phyloP scores from a whole-genome alignment of 2,888 invertebrate species.

The Lithophane ornitopus region DNA sequence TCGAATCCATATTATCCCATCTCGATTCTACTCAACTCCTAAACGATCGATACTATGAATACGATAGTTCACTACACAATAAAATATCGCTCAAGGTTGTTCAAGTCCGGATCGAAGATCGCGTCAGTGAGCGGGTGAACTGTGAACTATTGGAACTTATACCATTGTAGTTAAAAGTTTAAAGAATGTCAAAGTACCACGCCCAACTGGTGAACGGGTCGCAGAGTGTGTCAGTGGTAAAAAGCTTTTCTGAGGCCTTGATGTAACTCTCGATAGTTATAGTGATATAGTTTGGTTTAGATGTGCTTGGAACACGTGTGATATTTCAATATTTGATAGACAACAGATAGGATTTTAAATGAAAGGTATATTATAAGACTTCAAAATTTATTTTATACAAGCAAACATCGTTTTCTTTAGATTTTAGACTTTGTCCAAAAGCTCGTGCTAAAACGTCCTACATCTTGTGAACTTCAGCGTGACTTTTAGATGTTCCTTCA shows the following conservation, averaged over 20 bases:
- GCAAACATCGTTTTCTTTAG: background rate
- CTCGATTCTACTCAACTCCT: constrained; percentile 23
- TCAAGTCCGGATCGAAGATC: constrained; percentile 85
- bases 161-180: constrained; percentile 69
- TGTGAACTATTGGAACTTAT: constrained; percentile 84
- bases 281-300: constrained; percentile 24
- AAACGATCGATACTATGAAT: constrained; percentile 71
- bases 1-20: constrained; percentile 1
- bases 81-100: constrained; percentile 85
- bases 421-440: background rate
- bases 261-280: constrained; percentile 43
- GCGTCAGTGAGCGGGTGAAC: constrained; percentile 83
- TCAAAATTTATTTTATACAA: background rate
- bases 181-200: constrained; percentile 86
- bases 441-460: background rate
- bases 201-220: constrained; percentile 76
- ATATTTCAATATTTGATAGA: constrained; percentile 4
- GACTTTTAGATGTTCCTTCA: background rate
- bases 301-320: constrained; percentile 11
- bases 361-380: background rate
- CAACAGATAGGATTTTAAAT: background rate
- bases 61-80: constrained; percentile 73
- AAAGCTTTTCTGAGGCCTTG: constrained; percentile 65
- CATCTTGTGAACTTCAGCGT: background rate
- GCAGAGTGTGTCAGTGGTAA: constrained; percentile 67